A percentile compares a stretch with the other conserved stretches of the same genome.
Conservation (phyloP, 2,113 vertebrate genomes). For the Callopanchax toddi region DNA sequence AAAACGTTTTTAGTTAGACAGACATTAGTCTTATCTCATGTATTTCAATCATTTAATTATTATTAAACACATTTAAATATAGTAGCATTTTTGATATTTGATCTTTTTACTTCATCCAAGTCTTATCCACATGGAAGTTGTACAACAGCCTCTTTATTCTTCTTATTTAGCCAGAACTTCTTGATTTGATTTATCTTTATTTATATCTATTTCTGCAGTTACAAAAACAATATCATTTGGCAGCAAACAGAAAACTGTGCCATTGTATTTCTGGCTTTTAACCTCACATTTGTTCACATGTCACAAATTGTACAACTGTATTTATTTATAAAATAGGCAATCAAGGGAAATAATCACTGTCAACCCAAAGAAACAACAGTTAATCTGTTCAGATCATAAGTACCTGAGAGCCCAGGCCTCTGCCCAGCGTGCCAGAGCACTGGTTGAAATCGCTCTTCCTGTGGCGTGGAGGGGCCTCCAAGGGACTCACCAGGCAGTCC, state of each 20-base stretch:
- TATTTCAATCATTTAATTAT: neutral
- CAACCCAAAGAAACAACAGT: neutral
- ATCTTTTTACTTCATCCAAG: too few species aligned
- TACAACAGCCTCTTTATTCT: too few species aligned
- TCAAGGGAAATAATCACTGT: neutral
- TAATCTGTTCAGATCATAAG: slow-evolving; percentile 7
- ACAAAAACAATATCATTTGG: too few species aligned
- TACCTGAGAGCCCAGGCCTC: slow-evolving; percentile 68
- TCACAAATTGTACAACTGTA: too few species aligned
- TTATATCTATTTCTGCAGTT: too few species aligned
- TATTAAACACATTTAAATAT: slow-evolving; percentile 3
- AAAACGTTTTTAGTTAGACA: too few species aligned
- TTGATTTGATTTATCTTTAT: too few species aligned
- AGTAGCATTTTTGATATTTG: slow-evolving; percentile 9
- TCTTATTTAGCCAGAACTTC: too few species aligned
- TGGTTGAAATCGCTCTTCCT: slow-evolving; percentile 93
- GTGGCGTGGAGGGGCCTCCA: slow-evolving; percentile 87
- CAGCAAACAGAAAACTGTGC: too few species aligned
- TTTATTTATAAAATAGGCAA: too few species aligned
- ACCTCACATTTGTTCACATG: neutral
- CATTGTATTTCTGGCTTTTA: neutral
- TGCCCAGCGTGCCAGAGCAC: slow-evolving; percentile 82
- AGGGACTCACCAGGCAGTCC: slow-evolving; percentile 91
- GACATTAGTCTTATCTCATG: neutral
- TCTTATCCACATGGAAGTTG: too few species aligned